Base-by-base conservation (phyloP, 2,797 vertebrate genomes). In the Hydrolagus colliei region DNA sequence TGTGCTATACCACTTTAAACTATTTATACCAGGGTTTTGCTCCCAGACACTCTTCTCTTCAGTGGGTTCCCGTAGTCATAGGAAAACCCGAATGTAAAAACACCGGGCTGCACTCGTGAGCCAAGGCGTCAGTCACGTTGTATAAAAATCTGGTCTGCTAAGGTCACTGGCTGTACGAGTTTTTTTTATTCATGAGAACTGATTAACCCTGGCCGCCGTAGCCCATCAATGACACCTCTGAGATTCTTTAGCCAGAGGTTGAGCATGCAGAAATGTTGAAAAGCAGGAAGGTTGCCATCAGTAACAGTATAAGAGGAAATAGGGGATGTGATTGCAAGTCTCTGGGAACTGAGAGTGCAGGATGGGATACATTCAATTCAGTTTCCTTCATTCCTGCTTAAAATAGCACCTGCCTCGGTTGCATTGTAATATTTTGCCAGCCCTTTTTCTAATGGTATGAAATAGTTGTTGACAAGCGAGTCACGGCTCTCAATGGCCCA, bases 331-430 rank as follows among this genome's bases (percentile, higher is more conserved):
- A 94, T 96, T 95, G 92, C 91, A 94, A 67, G 96, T 96, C 97
- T 97, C 97, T 99, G 98, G 97, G 97, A 99, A 99, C 97, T 92
- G 91, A 93, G 95, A 93, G 92, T 96, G 93, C 96, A 98, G 97
- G 97, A 99, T 98, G 98, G 96, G 96, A 97, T 96, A 98, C 97
- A 99, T 99, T 98, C 97, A 98, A 98, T 94, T 96, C 91, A 89
- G 93, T 95, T 99, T 99, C 98, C 98, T 99, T 94, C 95, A 92
- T 84, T 84, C 94, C 88, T 92, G 94, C 96, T 95, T 95, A 98
- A 99, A 99, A 99, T 99, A 99, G 97, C 95, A 93, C 96, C 32
- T 68, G 79, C 63, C 67, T 84, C 62, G 68, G 41, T 84, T 84
- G 16, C 95, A 99, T 99, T 99, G 98, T 99, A 94, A 95, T 84